A percentile compares a stretch with the other conserved stretches of the same genome.
Conservation (phyloP, 2,797 vertebrate species). For the Acomys russatus region DNA sequence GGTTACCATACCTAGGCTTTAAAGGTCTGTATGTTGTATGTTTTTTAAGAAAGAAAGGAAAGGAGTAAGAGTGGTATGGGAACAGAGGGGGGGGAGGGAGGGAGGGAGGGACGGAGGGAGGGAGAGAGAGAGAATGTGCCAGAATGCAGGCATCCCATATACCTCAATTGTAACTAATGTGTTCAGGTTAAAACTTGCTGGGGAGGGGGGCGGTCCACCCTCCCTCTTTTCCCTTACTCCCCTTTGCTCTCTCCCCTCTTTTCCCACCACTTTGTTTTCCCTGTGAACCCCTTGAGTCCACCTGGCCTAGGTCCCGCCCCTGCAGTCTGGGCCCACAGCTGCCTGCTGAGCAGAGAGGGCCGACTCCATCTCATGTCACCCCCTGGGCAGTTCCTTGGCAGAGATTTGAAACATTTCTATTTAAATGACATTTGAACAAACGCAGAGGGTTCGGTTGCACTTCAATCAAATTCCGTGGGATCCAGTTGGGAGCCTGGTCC, state of each 20-base stretch:
- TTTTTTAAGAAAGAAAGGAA: background rate
- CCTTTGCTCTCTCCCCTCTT: background rate
- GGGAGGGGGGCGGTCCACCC: background rate
- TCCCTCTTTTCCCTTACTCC: background rate
- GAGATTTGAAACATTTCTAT: slow-evolving; percentile 89
- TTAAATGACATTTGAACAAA: slow-evolving; percentile 91
- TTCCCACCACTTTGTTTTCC: slow-evolving; percentile 46
- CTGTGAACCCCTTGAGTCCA: slow-evolving; percentile 28
- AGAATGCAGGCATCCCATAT: background rate
- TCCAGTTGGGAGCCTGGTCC: slow-evolving; percentile 89
- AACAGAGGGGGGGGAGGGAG: rapidly evolving
- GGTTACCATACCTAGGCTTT: background rate
- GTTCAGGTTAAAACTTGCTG: background rate
- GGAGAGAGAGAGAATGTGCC: background rate
- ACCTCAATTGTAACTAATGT: background rate
- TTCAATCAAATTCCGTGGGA: slow-evolving; percentile 90
- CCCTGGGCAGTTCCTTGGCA: slow-evolving; percentile 87
- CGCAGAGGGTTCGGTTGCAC: slow-evolving; percentile 89
- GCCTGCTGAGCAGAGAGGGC: slow-evolving; percentile 49
- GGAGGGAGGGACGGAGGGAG: rapidly evolving
- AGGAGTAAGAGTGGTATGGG: too few species aligned
- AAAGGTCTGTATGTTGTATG: background rate
- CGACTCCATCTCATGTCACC: slow-evolving; percentile 71
- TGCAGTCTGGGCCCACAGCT: slow-evolving; percentile 29
- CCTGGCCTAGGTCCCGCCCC: slow-evolving; percentile 21